Percentiles rank a stretch among this genome's conserved stretches.
phyloP scores from a whole-genome alignment of 2,888 invertebrate species.

The Drosophila borborema region DNA sequence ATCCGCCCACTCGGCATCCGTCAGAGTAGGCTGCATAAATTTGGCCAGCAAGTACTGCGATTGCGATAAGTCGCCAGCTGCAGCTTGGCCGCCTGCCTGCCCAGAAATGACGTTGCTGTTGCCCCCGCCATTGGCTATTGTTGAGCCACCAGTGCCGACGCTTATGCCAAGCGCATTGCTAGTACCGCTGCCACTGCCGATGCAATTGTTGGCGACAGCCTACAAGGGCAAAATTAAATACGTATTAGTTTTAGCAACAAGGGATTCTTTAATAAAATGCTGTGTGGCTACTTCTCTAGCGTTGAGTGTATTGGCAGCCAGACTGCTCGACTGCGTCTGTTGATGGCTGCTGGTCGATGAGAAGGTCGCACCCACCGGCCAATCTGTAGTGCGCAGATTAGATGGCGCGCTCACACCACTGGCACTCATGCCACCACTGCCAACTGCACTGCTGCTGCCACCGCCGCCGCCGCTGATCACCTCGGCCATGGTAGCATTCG shows the following conservation, averaged over 20 bases:
- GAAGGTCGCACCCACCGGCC: conserved; percentile 82
- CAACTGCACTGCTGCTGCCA: conserved; percentile 60
- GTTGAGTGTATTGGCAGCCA: conserved; percentile 83
- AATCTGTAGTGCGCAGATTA: conserved; percentile 82
- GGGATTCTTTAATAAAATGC: neutral
- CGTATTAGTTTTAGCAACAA: conserved; percentile 6
- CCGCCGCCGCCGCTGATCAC: conserved; percentile 85
- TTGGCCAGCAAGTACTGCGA: conserved; percentile 85
- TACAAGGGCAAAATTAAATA: conserved; percentile 34
- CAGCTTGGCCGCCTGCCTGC: conserved; percentile 59
- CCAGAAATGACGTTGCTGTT: conserved; percentile 53
- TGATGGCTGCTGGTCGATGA: conserved; percentile 81
- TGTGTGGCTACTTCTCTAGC: conserved; percentile 81
- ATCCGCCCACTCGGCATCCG: conserved; percentile 86
- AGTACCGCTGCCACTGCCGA: conserved; percentile 61
- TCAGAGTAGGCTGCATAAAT: conserved; percentile 86
- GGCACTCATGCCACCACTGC: conserved; percentile 63
- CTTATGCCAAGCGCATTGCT: conserved; percentile 78
- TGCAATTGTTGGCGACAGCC: conserved; percentile 74
- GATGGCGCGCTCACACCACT: conserved; percentile 69
- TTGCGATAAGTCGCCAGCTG: conserved; percentile 69
- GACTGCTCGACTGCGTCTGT: conserved; percentile 83
- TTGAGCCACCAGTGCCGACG: conserved; percentile 73
- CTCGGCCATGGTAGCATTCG: conserved; percentile 86
- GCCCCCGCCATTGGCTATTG: conserved; percentile 56